Base-by-base conservation (phyloP, 2,888 invertebrate genomes). In the Carterocephalus palaemon region DNA sequence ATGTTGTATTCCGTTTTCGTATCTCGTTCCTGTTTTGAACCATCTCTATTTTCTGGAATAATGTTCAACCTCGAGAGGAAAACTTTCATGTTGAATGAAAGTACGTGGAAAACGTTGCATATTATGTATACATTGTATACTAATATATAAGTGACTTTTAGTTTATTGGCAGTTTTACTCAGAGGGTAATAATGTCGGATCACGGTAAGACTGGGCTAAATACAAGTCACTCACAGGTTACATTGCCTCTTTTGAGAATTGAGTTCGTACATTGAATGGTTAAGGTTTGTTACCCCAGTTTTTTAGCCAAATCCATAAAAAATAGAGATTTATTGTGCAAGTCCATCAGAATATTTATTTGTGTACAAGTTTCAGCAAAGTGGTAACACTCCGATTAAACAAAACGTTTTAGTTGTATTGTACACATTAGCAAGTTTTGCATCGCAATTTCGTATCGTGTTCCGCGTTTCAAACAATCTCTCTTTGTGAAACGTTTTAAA, bases 401-500 rank as follows among this genome's bases (percentile, higher is more conserved):
- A 32, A 45, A 45, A 45, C 32, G 38, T 45, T 45, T 16, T 26
- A 24, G 31, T 38, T 38, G 28, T 32, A 17, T 38, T 38, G 28
- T 32, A 17, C 38, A 38, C 32, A 38, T 37, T 38, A 38, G 37
- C 24, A 15, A 45, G 32, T 45, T 45, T 26, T 38, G 45, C 45
- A 45, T 45, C 26, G 39, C 33, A 38, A 17, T 46, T 39, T 46
- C 26, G 46, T 39, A 46, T 39, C 38, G 38, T 33, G 26, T 39
- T 33, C 33, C 39, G 20, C 33, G 37, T 32, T 46, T 38, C 33
- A 34, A 33, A 38, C 37, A 54, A 47, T 53, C 47, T 38, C 50
- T 46, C 52, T 53, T 52, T 57, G 52, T 56, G 49, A 48, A 24
- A 47, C 13, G 46, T 48, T 49, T 52, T 49, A 53, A 56, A 58